Base-by-base conservation (phyloP, 2,113 vertebrate genomes). In the Nesogale talazaci region DNA sequence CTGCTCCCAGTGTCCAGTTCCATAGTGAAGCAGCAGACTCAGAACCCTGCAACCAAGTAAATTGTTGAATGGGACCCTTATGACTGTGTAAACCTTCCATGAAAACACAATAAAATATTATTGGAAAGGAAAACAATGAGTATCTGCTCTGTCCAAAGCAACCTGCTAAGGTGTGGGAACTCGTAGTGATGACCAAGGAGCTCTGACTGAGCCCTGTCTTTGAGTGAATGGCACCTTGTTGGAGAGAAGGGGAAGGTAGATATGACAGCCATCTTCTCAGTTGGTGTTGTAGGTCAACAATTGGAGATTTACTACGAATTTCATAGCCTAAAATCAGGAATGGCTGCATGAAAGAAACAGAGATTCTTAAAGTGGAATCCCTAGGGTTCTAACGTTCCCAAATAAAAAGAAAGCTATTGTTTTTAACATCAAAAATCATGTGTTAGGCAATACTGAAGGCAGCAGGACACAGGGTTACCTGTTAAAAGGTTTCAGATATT, bases 371-470 rank as follows among this genome's bases (percentile, higher is more conserved):
- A 86, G 17, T 22, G 8, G 15, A 31, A 57, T 81, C 52, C 57
- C 46, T 23, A 22, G 72, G 76, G 42, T 38, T 89, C 83, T 81
- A 61, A 80, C 36, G 42, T 88, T 52, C 88, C 67, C 79, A 89
- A 25, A 67, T 72, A 86, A 56, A 89, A 92, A 89, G 40, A 95
- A 94, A 91, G 81, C 23, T 80, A 83, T 76, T 56, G 23, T 65
- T 90, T 92, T 81, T 57, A 25, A 81, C 91, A 83, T 86, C 52
- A 77, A 61, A n/a, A 40, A 72, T 46, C 25, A 29, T 75, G 20
- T 36, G 56, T 36, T 4, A 89, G 14, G 52, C 72, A 88, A 65
- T 25, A 72, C 70, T 76, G 86, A 94, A 85, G 59, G 40, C 65
- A 74, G 36, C 25, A 29, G 67, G 86, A 31, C 16, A 25, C 19